Evolutionary conservation across 1,140 invertebrate species (phyloP).

Genomic region (Meteorus sp.): DNA sequence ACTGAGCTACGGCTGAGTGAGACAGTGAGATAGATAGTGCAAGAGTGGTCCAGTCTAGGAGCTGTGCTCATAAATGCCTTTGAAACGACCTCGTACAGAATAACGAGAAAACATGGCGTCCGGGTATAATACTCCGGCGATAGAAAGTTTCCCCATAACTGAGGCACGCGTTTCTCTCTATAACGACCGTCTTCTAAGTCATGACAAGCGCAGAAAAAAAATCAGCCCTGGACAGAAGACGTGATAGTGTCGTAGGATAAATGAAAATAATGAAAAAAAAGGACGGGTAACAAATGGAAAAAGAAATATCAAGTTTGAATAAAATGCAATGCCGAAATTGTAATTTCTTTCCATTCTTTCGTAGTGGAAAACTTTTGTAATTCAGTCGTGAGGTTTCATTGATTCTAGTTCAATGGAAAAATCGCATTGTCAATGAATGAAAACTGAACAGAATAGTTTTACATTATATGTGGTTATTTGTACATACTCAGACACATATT

Average conservation of each 20-base stretch:
- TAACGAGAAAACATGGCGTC: conserved; percentile 7
- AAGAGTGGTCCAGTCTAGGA: background rate
- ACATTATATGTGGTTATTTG: background rate
- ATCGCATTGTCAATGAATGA: too few species aligned
- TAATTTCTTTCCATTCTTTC: background rate
- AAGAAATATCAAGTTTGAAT: too few species aligned
- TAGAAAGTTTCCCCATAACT: conserved; percentile 12
- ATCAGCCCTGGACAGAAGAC: background rate
- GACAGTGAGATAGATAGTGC: background rate
- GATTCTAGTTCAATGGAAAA: background rate
- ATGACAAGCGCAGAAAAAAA: background rate
- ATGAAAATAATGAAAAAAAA: background rate
- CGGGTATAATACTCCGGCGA: background rate
- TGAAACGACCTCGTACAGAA: conserved; percentile 4
- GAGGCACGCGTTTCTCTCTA: background rate
- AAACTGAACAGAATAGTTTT: background rate
- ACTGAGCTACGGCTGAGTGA: too few species aligned
- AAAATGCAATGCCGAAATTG: background rate
- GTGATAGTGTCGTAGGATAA: background rate
- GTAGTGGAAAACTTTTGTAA: conserved; percentile 5
- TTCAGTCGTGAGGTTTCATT: conserved; percentile 1
- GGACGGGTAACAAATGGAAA: background rate
- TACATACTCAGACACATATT: background rate
- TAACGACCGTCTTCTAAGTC: conserved; percentile 1
- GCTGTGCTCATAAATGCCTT: background rate